Percentiles rank a stretch among this genome's conserved stretches.
Conservation (phyloP, 92 coral and sea anemone species). For the Zoanthus sansibaricus region DNA sequence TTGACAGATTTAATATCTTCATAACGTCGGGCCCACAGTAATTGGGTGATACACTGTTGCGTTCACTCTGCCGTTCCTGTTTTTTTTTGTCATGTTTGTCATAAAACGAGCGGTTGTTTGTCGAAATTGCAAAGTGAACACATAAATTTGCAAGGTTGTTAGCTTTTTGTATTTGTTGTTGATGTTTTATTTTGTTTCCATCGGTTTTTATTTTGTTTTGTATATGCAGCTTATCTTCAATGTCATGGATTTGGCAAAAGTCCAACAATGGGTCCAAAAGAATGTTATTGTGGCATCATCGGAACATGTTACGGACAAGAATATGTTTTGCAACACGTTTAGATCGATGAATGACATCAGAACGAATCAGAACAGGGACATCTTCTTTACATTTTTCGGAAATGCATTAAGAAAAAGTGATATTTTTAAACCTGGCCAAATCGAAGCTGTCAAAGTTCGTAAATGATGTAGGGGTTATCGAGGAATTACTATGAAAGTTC, state of each 20-base stretch:
- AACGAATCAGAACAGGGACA: background rate
- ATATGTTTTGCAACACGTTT: too few species aligned
- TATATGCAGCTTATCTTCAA: background rate
- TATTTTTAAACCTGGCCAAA: conserved; percentile 22
- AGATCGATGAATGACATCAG: background rate
- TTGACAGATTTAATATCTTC: too few species aligned
- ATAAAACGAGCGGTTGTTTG: background rate
- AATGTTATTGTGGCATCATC: conserved; percentile 18
- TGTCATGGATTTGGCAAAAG: conserved; percentile 17
- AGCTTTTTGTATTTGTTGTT: background rate
- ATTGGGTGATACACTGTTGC: too few species aligned
- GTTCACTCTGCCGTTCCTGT: too few species aligned
- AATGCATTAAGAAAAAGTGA: conserved; percentile 4
- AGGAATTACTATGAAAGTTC: conserved; percentile 15
- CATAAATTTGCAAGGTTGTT: background rate
- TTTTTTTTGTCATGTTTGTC: too few species aligned
- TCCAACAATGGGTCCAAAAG: conserved; percentile 23
- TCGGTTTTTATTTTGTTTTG: background rate
- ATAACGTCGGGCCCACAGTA: background rate
- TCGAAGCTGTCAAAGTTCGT: conserved; percentile 2
- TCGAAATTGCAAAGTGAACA: background rate
- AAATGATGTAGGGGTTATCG: conserved; percentile 19
- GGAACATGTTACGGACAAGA: conserved; percentile 24
- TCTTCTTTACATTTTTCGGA: conserved; percentile 25
- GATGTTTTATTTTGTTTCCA: background rate